Percentiles rank a stretch among this genome's conserved stretches.
These are phyloP conservation scores for Henricia sp. DNA, from an alignment of 53 echinoderm and acorn worm species.

Conservation along the genomic window DNA sequence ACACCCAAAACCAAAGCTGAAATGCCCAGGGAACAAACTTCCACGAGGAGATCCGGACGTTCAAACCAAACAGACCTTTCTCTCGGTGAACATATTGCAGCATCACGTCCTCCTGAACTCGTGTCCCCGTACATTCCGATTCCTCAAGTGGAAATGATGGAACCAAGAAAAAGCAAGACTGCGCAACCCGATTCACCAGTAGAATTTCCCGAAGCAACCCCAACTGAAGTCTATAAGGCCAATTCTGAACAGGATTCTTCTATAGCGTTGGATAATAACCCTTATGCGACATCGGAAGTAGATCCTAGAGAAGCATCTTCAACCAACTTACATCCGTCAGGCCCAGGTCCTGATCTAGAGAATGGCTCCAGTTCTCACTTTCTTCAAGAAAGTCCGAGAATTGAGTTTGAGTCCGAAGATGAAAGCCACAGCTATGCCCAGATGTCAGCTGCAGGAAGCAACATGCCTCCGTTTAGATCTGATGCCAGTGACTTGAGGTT, in stretches of 20 bases:
- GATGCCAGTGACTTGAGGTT: background rate
- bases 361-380: background rate
- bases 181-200: too few relatives aligned
- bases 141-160: too few relatives aligned
- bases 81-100: too few relatives aligned
- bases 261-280: background rate
- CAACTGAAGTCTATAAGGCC: too few relatives aligned
- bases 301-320: background rate
- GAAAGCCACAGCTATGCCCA: background rate
- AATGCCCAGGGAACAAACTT: background rate
- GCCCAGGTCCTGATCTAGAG: background rate
- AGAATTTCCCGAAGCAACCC: too few relatives aligned
- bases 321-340: background rate
- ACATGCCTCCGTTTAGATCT: background rate
- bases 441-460: background rate
- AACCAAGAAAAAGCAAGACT: too few relatives aligned
- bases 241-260: too few relatives aligned
- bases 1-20: background rate
- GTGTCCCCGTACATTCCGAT: too few relatives aligned
- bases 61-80: too few relatives aligned
- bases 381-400: background rate
- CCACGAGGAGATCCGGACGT: too few relatives aligned
- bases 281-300: background rate
- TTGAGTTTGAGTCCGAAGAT: background rate
- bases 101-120: too few relatives aligned